phyloP scores from a whole-genome alignment of 1,140 invertebrate genomes.

The Papilio glaucus region DNA sequence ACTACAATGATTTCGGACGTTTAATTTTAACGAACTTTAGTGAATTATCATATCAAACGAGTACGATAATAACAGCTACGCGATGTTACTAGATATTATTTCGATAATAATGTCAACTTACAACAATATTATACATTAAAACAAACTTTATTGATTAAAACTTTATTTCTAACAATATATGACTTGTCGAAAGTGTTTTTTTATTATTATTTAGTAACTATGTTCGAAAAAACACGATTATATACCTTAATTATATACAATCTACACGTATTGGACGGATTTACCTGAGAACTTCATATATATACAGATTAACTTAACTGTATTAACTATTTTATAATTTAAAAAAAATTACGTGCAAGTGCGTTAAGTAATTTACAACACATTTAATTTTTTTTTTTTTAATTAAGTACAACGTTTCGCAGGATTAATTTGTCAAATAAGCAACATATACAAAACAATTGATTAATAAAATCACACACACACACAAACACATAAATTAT shows the following conservation, averaged over 20 bases:
- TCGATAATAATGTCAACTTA: no score
- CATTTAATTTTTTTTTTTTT: conserved; percentile 37
- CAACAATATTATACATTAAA: neutral
- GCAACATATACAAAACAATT: conserved; percentile 11
- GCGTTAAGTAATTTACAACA: neutral
- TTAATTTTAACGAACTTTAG: no score
- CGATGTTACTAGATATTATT: neutral
- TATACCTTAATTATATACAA: conserved; percentile 11
- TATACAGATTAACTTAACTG: conserved; percentile 45
- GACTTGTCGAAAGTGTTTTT: neutral
- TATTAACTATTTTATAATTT: neutral
- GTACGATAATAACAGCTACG: no score
- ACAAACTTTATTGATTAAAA: neutral
- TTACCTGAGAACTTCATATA: conserved; percentile 56
- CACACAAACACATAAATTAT: neutral
- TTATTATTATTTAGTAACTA: neutral
- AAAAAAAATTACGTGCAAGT: neutral
- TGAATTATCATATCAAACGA: no score
- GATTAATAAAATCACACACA: neutral
- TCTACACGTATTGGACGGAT: conserved; percentile 64
- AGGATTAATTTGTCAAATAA: conserved; percentile 18
- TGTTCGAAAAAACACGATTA: neutral
- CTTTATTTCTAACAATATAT: conserved; percentile 15
- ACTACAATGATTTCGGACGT: no score
- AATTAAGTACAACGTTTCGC: conserved; percentile 46